Evolutionary conservation across 2,113 vertebrate genomes (phyloP).

Genomic region (Psammodynastes pulverulentus): DNA sequence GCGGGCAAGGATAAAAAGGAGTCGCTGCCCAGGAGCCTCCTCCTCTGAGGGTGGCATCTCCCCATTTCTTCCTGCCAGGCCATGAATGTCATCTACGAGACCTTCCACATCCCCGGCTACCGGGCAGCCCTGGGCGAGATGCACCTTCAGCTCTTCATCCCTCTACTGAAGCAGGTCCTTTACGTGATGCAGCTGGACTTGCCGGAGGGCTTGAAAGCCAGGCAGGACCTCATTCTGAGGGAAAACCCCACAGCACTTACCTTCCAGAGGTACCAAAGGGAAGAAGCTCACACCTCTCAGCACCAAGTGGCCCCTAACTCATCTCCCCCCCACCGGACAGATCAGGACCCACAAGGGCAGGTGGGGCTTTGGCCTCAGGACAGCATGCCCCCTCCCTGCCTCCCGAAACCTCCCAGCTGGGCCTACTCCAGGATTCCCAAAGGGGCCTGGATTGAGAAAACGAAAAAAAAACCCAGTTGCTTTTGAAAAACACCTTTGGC

Average conservation of each 20-base stretch:
- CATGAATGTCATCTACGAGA: conserved; percentile 21
- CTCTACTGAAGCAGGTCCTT: background rate
- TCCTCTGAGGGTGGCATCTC: background rate
- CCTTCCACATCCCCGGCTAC: background rate
- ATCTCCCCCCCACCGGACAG: background rate
- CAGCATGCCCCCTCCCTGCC: background rate
- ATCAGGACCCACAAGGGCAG: background rate
- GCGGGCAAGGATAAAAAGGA: background rate
- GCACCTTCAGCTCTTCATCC: conserved; percentile 17
- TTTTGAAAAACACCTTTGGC: background rate
- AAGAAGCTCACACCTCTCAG: background rate
- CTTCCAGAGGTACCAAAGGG: background rate
- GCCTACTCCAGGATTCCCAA: background rate
- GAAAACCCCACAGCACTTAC: background rate
- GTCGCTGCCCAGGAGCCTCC: background rate
- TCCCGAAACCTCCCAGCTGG: background rate
- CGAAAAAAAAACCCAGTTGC: background rate
- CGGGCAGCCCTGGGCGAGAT: conserved; percentile 1
- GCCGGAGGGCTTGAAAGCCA: background rate
- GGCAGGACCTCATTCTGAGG: background rate
- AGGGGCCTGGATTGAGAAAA: background rate
- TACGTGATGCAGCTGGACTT: conserved; percentile 8
- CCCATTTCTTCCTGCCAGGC: background rate
- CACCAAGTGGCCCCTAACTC: too few species aligned
- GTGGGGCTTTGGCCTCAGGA: background rate